Evolutionary conservation across 2,113 vertebrate genomes (phyloP).

Genomic region (Muscicapa adusta): DNA sequence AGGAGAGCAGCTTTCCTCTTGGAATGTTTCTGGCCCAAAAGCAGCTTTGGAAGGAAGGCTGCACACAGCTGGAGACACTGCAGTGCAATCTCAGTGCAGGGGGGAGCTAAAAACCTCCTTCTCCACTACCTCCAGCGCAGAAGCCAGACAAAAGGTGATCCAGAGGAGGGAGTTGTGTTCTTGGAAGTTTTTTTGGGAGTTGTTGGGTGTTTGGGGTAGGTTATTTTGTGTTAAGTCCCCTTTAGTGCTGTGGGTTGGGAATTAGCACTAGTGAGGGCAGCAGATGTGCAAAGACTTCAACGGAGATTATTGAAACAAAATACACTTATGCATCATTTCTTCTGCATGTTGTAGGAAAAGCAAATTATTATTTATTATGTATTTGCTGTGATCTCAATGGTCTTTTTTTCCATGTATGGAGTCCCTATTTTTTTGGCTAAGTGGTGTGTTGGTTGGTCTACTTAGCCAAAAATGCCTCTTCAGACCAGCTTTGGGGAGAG

Average conservation of each 20-base stretch:
- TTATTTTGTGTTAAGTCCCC: too few species aligned
- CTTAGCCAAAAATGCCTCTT: not conserved
- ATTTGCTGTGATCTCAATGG: not conserved
- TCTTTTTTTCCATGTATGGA: not conserved
- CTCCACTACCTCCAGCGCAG: too few species aligned
- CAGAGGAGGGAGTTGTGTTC: not conserved
- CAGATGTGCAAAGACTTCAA: not conserved
- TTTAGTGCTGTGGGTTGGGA: not conserved
- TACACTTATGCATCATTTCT: not conserved
- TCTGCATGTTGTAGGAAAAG: not conserved
- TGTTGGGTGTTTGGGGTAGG: not conserved
- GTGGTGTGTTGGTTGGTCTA: not conserved
- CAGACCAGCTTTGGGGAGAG: not conserved
- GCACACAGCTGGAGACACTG: accelerated
- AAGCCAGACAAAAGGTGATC: accelerated
- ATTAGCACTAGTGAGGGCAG: not conserved
- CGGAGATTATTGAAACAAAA: not conserved
- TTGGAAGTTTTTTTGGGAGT: too few species aligned
- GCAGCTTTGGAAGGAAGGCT: not conserved
- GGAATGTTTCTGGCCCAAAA: not conserved
- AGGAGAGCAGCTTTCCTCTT: not conserved
- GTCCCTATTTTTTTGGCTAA: not conserved
- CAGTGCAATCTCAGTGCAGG: accelerated
- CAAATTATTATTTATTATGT: not conserved
- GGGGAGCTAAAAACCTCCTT: not conserved